phyloP scores from a whole-genome alignment of 1,140 invertebrate species.

The Panonychus citri region DNA sequence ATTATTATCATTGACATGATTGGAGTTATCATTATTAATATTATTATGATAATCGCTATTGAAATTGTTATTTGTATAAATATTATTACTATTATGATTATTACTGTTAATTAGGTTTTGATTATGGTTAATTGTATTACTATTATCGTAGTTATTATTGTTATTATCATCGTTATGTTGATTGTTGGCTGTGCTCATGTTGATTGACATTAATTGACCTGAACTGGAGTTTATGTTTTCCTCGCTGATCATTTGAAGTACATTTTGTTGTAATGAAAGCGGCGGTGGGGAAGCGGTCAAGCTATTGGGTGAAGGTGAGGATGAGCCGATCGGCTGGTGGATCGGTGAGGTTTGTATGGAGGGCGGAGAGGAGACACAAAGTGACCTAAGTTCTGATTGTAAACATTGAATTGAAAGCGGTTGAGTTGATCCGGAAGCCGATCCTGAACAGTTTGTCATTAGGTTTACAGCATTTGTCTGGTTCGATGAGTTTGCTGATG shows the following conservation, averaged over 20 bases:
- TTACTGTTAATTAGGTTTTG: not conserved
- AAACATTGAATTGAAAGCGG: conserved; percentile 2
- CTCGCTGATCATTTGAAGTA: conserved; percentile 9
- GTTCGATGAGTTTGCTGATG: no score
- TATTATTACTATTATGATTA: no score
- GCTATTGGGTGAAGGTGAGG: not conserved
- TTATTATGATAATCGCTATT: no score
- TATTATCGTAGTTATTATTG: not conserved
- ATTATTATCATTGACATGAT: not conserved
- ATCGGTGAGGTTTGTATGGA: conserved; percentile 10
- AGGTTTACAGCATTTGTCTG: no score
- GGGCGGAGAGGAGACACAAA: conserved; percentile 9
- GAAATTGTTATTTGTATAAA: no score
- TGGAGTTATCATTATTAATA: not conserved
- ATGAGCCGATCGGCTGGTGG: not conserved
- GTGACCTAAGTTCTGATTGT: conserved; percentile 4
- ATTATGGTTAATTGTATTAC: no score
- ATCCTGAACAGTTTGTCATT: no score
- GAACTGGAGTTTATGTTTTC: conserved; percentile 3
- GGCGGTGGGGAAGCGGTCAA: conserved; percentile 5
- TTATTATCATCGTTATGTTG: not conserved
- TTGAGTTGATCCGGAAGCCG: not conserved
- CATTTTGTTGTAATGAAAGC: not conserved
- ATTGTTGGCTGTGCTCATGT: no score
- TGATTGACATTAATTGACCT: no score